These are phyloP conservation scores for Austrolebias charrua DNA, from an alignment of 2,797 vertebrate species.

Conservation along the genomic window DNA sequence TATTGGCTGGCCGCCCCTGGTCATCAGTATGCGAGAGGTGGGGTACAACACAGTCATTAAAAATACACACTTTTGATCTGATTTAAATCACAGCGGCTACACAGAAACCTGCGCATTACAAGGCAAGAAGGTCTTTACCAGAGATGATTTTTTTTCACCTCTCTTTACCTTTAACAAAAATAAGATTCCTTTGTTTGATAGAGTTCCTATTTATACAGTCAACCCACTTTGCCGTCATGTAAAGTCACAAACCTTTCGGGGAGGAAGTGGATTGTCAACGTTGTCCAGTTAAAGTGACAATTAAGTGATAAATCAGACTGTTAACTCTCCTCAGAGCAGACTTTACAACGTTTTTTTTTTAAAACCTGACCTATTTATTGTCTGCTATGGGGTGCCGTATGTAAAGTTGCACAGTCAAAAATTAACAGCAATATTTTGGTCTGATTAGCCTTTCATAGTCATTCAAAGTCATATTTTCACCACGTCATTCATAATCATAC, in stretches of 20 bases:
- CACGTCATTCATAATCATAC: too few relatives aligned
- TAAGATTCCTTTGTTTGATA: conserved; percentile 8
- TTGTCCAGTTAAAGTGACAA: conserved; percentile 28
- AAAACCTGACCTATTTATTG: conserved; percentile 17
- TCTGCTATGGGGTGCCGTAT: not conserved
- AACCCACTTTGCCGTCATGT: conserved; percentile 23
- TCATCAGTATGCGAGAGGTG: too few relatives aligned
- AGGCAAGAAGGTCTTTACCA: too few relatives aligned
- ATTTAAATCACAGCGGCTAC: too few relatives aligned
- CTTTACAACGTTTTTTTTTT: conserved; percentile 44
- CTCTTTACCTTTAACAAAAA: too few relatives aligned
- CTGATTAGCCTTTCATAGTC: too few relatives aligned
- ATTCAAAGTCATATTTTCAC: too few relatives aligned
- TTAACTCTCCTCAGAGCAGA: conserved; percentile 25
- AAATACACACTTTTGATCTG: not conserved
- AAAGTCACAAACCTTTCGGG: conserved; percentile 48
- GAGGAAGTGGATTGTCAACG: conserved; percentile 7
- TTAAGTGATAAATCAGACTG: conserved; percentile 49
- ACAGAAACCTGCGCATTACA: too few relatives aligned
- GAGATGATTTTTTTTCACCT: too few relatives aligned
- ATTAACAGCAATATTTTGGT: too few relatives aligned
- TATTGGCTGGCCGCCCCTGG: too few relatives aligned
- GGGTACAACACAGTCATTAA: not conserved
- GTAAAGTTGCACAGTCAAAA: too few relatives aligned
- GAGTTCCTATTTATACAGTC: conserved; percentile 9